Conservation (phyloP, 2,888 invertebrate species). For the Coecobrya sp. region DNA sequence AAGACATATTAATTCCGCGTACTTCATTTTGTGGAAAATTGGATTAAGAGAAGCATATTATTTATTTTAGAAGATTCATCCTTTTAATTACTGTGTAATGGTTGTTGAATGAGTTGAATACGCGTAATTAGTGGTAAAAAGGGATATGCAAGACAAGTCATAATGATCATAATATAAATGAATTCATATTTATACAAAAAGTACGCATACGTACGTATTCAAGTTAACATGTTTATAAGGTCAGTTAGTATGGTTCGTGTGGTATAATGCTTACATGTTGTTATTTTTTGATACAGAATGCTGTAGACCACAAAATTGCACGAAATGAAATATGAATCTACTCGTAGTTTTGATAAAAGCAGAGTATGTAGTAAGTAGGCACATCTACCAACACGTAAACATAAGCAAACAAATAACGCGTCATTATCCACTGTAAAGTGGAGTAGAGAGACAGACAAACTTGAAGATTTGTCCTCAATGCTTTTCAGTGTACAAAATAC, state of each 20-base stretch:
- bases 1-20: not conserved
- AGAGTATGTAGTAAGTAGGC: no score
- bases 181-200: not conserved
- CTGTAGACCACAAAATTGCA: slow-evolving; percentile 70
- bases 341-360: slow-evolving; percentile 26
- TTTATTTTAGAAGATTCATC: slow-evolving; percentile 71
- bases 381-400: slow-evolving; percentile 50
- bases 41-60: slow-evolving; percentile 65
- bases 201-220: not conserved
- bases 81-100: slow-evolving; percentile 72
- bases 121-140: slow-evolving; percentile 67
- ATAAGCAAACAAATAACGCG: slow-evolving; percentile 66
- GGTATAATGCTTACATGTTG: not conserved
- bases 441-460: slow-evolving; percentile 67
- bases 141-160: slow-evolving; percentile 73
- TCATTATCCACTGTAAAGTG: slow-evolving; percentile 71
- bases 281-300: slow-evolving; percentile 31
- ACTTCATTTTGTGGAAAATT: slow-evolving; percentile 64
- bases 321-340: slow-evolving; percentile 40
- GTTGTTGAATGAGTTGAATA: slow-evolving; percentile 70
- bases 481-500: slow-evolving; percentile 81
- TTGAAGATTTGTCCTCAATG: slow-evolving; percentile 77
- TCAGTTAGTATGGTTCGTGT: slow-evolving; percentile 48
- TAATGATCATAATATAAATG: slow-evolving; percentile 39
- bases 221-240: slow-evolving; percentile 47